Percentiles rank a stretch among this genome's conserved stretches.
Conservation (phyloP, 2,888 invertebrate species). For the Sialis lutaria region DNA sequence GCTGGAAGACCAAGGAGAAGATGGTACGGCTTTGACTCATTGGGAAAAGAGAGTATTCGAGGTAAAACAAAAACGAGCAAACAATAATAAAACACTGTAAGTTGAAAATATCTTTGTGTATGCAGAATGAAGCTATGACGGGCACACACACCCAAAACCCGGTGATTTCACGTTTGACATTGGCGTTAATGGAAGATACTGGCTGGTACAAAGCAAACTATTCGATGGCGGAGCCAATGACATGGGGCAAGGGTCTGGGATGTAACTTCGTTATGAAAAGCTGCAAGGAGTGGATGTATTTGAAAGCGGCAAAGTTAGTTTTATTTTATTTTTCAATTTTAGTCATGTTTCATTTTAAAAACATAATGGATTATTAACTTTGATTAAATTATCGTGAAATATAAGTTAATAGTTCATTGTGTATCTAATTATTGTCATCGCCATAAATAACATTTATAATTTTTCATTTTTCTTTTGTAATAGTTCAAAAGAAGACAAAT, state of each 20-base stretch:
- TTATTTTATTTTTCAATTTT: neutral
- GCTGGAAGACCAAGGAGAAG: constrained; percentile 94
- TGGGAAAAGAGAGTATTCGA: constrained; percentile 99
- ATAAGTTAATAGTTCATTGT: no score
- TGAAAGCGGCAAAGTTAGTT: constrained; percentile 45
- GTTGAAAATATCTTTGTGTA: constrained; percentile 2
- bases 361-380: no score
- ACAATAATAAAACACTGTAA: no score
- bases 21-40: constrained; percentile 92
- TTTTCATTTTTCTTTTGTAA: no score
- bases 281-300: constrained; percentile 92
- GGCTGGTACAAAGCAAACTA: constrained; percentile 95
- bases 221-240: constrained; percentile 64
- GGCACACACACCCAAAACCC: constrained; percentile 98
- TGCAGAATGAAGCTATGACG: constrained; percentile 96
- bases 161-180: constrained; percentile 83
- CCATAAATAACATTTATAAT: no score
- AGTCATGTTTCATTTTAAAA: no score
- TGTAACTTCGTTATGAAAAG: constrained; percentile 88
- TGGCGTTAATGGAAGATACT: constrained; percentile 95
- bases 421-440: no score
- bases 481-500: no score
- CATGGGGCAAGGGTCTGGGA: constrained; percentile 84
- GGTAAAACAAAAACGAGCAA: constrained; percentile 29
- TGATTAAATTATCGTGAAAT: no score